phyloP scores from a whole-genome alignment of 2,888 invertebrate species.

The Hirudinaria manillensis region DNA sequence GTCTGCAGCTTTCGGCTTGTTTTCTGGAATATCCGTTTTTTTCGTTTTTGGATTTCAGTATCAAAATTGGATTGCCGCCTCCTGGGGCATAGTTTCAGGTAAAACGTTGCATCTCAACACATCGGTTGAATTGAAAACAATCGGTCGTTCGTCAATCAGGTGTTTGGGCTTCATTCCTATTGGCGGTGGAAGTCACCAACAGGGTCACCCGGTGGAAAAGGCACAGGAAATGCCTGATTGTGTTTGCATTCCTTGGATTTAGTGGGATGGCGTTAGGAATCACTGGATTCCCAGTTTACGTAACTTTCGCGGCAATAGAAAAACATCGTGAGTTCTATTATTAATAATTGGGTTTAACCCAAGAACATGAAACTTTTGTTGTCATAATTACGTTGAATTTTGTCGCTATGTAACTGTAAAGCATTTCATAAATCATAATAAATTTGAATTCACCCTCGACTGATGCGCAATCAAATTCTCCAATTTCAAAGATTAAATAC shows the following conservation, averaged over 20 bases:
- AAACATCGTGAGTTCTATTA: slow-evolving; percentile 45
- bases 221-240: slow-evolving; percentile 40
- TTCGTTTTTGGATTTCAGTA: slow-evolving; percentile 44
- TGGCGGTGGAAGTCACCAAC: slow-evolving; percentile 45
- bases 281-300: slow-evolving; percentile 47
- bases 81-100: slow-evolving; percentile 50
- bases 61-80: slow-evolving; percentile 46
- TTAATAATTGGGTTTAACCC: not conserved
- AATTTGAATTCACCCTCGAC: too few relatives aligned
- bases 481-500: too few relatives aligned
- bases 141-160: slow-evolving; percentile 41
- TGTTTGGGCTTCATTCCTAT: slow-evolving; percentile 44
- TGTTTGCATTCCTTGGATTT: slow-evolving; percentile 46
- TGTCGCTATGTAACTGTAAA: too few relatives aligned
- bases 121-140: not conserved
- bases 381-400: too few relatives aligned
- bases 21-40: slow-evolving; percentile 45
- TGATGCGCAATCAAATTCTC: too few relatives aligned
- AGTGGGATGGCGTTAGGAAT: slow-evolving; percentile 48
- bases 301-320: slow-evolving; percentile 45
- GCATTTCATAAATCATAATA: too few relatives aligned
- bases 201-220: slow-evolving; percentile 42
- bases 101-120: not conserved
- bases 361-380: not conserved
- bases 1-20: slow-evolving; percentile 43